Base-by-base conservation (phyloP, 2,888 invertebrate species). In the Luperina testacea region DNA sequence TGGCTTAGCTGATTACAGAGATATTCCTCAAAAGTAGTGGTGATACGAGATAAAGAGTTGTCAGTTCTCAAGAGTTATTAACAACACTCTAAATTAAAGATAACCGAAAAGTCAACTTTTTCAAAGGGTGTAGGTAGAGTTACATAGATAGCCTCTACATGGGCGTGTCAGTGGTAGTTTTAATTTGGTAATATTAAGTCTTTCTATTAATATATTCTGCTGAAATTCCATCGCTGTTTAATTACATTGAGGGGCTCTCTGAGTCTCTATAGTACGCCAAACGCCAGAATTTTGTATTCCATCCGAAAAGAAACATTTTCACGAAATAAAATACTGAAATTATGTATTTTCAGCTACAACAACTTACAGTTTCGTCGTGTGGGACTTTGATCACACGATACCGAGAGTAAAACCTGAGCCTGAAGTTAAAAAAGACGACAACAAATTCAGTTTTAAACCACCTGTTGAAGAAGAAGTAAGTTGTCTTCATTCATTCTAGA, bases 351-450 rank as follows among this genome's bases (percentile, higher is more conserved):
- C 90, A 97, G 97, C 97, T 0, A 98, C 98, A 0, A 98, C 98
- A 2, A 98, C 98, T 11, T 98, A 98, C 90, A 98, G 98, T 78
- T 98, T 98, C 89, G 97, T 98, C 0, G 97, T 98, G 11, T 99
- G 98, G 98, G 98, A 98, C 90, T 97, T 98, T 67, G 97, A 97
- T 38, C 96, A 97, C 76, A 93, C 95, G 1, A 96, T 97, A 51
- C 92, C 95, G 0, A 91, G 96, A 82, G 94, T 91, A 0, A 95
- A 94, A 20, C 96, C 96, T 42, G 90, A 92, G 2, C 91, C 92
- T 11, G 90, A 91, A 68, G 86, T 91, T 7, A 91, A 92, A 27
- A 92, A 92, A 61, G 91, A 93, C 57, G 94, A 95, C 6, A 91
- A 95, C 4, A 91, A 93, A n/a, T 9, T 24, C 24, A 2, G 59